Evolutionary conservation across 2,797 vertebrate genomes (phyloP).

Genomic region (Hydrocynus forskahlii): DNA sequence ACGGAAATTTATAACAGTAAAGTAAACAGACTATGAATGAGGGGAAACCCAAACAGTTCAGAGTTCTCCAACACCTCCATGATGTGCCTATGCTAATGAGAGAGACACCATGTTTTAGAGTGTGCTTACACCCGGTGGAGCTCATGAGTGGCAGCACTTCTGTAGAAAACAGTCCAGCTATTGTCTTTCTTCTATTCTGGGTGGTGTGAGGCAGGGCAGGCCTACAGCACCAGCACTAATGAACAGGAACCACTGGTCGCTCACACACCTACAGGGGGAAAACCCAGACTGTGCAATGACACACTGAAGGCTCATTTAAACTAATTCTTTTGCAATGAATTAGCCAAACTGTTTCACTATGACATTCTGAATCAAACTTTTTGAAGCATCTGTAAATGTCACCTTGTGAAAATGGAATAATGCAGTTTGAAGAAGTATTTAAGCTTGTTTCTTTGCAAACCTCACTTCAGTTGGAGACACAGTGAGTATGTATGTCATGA

Average conservation of each 20-base stretch:
- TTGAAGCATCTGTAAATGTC: too few species aligned
- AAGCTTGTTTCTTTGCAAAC: too few species aligned
- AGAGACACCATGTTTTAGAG: neutral
- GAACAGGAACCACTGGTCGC: slow-evolving; percentile 49
- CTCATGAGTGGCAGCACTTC: neutral
- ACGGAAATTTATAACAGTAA: slow-evolving; percentile 3
- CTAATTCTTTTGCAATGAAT: neutral
- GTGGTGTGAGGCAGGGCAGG: slow-evolving; percentile 23
- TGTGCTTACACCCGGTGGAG: neutral
- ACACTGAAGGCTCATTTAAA: slow-evolving; percentile 7
- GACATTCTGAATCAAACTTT: too few species aligned
- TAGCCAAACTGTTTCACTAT: neutral
- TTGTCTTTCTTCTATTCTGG: slow-evolving; percentile 33
- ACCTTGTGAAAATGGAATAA: too few species aligned
- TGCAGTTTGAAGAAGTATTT: too few species aligned
- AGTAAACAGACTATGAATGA: neutral
- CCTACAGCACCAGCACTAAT: slow-evolving; percentile 41
- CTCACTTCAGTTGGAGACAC: too few species aligned
- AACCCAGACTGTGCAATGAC: slow-evolving; percentile 34
- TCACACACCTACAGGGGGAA: slow-evolving; percentile 46
- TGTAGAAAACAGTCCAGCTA: slow-evolving; percentile 5
- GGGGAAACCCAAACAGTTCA: slow-evolving; percentile 2
- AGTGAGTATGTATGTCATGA: too few species aligned
- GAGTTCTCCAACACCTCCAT: neutral
- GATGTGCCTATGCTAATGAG: neutral